Evolutionary conservation across 2,888 invertebrate species (phyloP).

Genomic region (Phania funesta): DNA sequence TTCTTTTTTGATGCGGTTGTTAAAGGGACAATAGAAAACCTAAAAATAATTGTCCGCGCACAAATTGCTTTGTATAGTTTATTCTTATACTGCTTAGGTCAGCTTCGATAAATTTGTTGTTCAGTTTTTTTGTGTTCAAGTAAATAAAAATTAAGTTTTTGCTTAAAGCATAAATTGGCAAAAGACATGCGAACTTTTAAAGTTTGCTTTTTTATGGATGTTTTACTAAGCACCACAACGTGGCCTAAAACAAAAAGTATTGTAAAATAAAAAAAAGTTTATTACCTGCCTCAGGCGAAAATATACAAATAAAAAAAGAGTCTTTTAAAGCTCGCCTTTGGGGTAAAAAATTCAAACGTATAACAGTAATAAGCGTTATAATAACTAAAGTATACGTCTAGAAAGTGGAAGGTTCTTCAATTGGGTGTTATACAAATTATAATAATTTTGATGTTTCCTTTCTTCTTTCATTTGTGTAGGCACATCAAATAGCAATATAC

Average conservation of each 20-base stretch:
- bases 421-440: slow-evolving; percentile 54
- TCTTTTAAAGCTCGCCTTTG: not conserved
- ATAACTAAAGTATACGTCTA: not conserved
- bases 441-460: slow-evolving; percentile 23
- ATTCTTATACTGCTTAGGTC: no score
- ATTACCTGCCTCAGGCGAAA: not conserved
- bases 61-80: no score
- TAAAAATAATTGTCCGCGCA: no score
- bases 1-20: not conserved
- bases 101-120: no score
- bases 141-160: not conserved
- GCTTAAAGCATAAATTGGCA: slow-evolving; percentile 37
- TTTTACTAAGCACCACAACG: slow-evolving; percentile 10
- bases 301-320: no score
- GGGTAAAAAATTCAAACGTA: not conserved
- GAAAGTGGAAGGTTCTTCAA: slow-evolving; percentile 18
- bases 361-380: no score
- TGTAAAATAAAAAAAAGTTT: not conserved
- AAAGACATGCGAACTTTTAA: slow-evolving; percentile 53
- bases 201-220: slow-evolving; percentile 52
- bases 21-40: no score
- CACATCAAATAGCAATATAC: not conserved
- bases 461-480: not conserved
- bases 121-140: no score
- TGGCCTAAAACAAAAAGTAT: not conserved